Percentiles rank a stretch among this genome's conserved stretches.
phyloP scores from a whole-genome alignment of 2,888 invertebrate genomes.

The Anoncus sp. region DNA sequence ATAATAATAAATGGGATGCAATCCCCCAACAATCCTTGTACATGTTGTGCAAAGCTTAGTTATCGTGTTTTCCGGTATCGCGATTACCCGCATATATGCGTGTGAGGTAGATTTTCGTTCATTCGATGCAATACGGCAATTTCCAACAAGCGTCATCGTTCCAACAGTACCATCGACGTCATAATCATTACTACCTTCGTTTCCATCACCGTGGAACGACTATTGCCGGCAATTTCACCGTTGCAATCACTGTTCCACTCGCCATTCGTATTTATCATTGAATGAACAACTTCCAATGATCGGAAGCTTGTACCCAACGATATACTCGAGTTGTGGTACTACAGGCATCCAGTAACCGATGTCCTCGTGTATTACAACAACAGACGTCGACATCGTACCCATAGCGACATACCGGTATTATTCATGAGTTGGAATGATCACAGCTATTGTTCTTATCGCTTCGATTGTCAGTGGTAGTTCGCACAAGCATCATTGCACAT shows the following conservation, averaged over 20 bases:
- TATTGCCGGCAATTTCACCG: conserved; percentile 46
- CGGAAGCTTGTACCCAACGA: conserved; percentile 35
- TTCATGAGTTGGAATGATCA: conserved; percentile 46
- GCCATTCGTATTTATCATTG: conserved; percentile 38
- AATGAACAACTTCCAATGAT: conserved; percentile 42
- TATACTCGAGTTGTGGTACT: conserved; percentile 30
- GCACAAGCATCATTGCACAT: conserved; percentile 24
- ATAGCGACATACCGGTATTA: conserved; percentile 21
- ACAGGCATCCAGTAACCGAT: conserved; percentile 23
- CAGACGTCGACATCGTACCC: conserved; percentile 35
- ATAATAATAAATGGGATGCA: background rate
- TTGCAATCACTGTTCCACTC: conserved; percentile 43
- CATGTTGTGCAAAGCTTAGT: background rate
- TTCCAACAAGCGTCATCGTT: conserved; percentile 24
- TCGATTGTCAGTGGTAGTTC: conserved; percentile 35
- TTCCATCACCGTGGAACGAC: conserved; percentile 38
- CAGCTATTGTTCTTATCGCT: conserved; percentile 51
- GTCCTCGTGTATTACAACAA: conserved; percentile 44
- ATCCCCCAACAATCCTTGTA: background rate
- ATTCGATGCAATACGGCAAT: conserved; percentile 3
- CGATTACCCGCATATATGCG: conserved; percentile 3
- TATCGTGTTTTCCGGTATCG: conserved; percentile 6
- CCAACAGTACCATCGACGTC: conserved; percentile 35
- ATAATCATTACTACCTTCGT: conserved; percentile 44
- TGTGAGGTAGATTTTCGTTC: conserved; percentile 16